Percentiles rank a stretch among this genome's conserved stretches.
Evolutionary conservation across 2,797 vertebrate species (phyloP).

Genomic region (Cossypha niveicapilla): DNA sequence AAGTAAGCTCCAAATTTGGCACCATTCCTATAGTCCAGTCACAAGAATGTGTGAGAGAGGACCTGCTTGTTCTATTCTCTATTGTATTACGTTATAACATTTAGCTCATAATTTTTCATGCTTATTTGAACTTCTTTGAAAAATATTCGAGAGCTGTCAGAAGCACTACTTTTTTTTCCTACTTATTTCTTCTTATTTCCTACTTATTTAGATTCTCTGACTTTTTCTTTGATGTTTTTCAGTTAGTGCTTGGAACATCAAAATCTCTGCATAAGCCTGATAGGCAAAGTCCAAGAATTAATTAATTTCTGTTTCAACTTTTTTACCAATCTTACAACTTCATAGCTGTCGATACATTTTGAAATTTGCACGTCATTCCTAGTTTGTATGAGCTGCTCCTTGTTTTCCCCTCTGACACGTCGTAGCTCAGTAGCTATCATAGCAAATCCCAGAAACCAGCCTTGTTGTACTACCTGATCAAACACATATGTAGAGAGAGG

Average conservation of each 20-base stretch:
- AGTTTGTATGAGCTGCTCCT: neutral
- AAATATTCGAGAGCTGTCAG: neutral
- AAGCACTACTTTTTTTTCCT: neutral
- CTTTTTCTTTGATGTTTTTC: neutral
- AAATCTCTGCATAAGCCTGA: neutral
- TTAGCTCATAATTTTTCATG: neutral
- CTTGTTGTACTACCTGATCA: neutral
- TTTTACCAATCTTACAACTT: neutral
- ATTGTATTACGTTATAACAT: accelerated
- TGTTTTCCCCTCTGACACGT: neutral
- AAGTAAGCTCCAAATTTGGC: neutral
- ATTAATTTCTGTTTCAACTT: neutral
- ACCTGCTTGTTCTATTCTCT: neutral
- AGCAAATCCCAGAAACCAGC: neutral
- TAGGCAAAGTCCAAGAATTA: neutral
- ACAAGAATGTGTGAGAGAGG: neutral
- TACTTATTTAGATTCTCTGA: neutral
- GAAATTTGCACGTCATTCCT: neutral
- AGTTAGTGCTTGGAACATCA: neutral
- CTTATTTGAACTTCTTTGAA: neutral
- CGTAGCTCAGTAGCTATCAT: neutral
- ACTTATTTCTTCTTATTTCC: neutral
- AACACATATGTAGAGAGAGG: accelerated
- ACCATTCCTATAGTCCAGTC: neutral
- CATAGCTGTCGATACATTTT: neutral